Percentiles rank a stretch among this genome's conserved stretches.
phyloP scores from a whole-genome alignment of 2,113 vertebrate genomes.

The Colius striatus region DNA sequence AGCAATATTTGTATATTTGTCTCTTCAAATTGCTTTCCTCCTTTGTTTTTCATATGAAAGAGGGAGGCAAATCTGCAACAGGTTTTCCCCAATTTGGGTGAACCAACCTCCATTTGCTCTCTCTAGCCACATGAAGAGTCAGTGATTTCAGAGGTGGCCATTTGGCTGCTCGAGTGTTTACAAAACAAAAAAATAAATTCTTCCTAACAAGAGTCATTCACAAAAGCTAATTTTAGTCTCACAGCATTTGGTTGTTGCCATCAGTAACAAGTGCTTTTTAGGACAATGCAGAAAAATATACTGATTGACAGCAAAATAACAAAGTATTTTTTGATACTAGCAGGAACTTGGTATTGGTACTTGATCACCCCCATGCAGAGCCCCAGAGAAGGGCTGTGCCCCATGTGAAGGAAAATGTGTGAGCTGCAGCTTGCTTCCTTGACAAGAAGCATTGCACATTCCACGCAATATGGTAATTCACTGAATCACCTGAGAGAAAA shows the following conservation, averaged over 20 bases:
- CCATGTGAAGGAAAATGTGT: accelerated
- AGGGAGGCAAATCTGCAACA: background rate
- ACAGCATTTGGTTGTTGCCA: background rate
- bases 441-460: background rate
- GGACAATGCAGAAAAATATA: background rate
- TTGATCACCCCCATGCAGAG: accelerated
- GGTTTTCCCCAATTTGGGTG: background rate
- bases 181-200: background rate
- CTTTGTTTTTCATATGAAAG: background rate
- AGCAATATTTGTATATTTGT: background rate
- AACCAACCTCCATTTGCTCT: background rate
- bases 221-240: background rate
- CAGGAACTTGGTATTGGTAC: background rate
- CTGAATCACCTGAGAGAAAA: background rate
- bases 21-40: background rate
- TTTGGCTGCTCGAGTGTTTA: background rate
- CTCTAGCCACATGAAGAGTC: no score
- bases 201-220: background rate
- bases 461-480: accelerated
- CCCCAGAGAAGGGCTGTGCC: background rate
- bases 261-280: background rate
- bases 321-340: accelerated
- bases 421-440: background rate
- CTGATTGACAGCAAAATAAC: background rate
- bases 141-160: background rate